A percentile compares a stretch with the other conserved stretches of the same genome.
Conservation (phyloP, 2,888 invertebrate genomes). For the Thumatha senex region DNA sequence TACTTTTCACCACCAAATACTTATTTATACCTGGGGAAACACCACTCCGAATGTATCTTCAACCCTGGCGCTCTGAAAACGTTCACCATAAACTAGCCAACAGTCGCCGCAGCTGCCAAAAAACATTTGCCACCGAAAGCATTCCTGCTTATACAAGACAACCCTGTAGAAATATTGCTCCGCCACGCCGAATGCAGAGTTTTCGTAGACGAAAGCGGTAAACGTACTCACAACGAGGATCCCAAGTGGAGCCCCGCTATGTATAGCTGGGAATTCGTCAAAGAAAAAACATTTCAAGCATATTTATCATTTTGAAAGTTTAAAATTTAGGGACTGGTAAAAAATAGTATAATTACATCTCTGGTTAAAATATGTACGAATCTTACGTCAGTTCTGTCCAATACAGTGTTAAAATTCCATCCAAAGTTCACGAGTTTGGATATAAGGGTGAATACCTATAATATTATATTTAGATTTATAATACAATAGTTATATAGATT, state of each 20-base stretch:
- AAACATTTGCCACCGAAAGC: constrained; percentile 88
- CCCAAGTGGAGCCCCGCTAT: constrained; percentile 92
- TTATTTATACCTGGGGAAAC: constrained; percentile 92
- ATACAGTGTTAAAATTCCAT: too few species aligned
- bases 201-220: constrained; percentile 92
- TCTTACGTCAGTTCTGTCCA: too few species aligned
- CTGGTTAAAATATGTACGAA: too few species aligned
- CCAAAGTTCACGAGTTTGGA: too few species aligned
- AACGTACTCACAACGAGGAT: constrained; percentile 89
- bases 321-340: too few species aligned
- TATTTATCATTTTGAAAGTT: too few species aligned
- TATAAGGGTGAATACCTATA: too few species aligned
- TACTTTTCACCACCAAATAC: constrained; percentile 88
- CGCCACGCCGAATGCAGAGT: constrained; percentile 95
- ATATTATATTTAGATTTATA: too few species aligned
- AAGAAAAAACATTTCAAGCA: too few species aligned
- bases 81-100: constrained; percentile 88
- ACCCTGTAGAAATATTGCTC: constrained; percentile 88
- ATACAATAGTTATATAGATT: too few species aligned
- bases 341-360: too few species aligned
- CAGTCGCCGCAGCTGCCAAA: constrained; percentile 85
- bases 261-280: constrained; percentile 88
- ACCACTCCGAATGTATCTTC: constrained; percentile 91
- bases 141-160: constrained; percentile 77
- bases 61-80: constrained; percentile 88